These are phyloP conservation scores for Halocynthia roretzi DNA, from an alignment of 23 tunicate genomes.

Conservation along the genomic window DNA sequence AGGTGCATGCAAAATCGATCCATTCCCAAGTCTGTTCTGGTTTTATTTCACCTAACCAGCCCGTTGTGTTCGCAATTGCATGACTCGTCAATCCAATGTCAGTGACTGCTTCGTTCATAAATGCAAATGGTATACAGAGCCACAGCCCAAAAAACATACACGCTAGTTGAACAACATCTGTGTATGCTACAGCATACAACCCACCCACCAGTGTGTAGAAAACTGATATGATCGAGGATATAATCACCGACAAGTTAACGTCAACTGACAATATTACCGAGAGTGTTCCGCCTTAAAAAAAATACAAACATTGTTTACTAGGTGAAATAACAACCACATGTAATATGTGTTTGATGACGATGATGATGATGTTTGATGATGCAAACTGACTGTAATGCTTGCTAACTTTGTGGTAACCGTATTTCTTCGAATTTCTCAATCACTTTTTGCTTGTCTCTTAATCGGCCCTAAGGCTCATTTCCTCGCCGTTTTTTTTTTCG, in stretches of 20 bases:
- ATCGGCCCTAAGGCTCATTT: no score
- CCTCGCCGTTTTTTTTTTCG: no score
- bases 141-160: conserved; percentile 79
- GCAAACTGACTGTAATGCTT: no score
- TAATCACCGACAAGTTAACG: conserved; percentile 30
- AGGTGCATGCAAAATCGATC: conserved; percentile 61
- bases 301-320: background rate
- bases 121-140: conserved; percentile 80
- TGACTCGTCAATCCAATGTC: conserved; percentile 38
- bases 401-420: no score
- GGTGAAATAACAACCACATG: no score
- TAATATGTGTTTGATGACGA: no score
- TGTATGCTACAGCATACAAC: conserved; percentile 73
- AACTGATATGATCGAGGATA: conserved; percentile 53
- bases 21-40: conserved; percentile 37
- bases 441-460: no score
- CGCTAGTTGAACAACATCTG: conserved; percentile 65
- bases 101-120: conserved; percentile 59
- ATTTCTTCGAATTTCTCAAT: no score
- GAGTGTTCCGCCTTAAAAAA: conserved; percentile 39
- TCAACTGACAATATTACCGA: conserved; percentile 32
- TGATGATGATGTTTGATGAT: no score
- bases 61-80: conserved; percentile 13
- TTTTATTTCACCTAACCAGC: conserved; percentile 77
- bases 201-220: conserved; percentile 80